These are phyloP conservation scores for Syngnathus acus DNA, from an alignment of 2,797 vertebrate genomes.

Conservation along the genomic window DNA sequence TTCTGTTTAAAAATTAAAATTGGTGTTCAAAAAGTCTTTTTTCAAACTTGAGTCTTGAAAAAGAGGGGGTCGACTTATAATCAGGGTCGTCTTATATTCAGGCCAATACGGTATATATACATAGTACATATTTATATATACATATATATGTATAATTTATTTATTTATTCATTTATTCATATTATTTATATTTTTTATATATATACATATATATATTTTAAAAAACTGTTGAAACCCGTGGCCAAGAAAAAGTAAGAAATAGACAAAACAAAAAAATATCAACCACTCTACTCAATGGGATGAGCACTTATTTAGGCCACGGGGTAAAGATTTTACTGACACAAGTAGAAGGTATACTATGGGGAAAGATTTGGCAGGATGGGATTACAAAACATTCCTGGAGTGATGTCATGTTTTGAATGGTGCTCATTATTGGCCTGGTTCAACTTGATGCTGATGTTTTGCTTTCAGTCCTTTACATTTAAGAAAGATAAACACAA, in stretches of 20 bases:
- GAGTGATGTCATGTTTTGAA: slow-evolving; percentile 32
- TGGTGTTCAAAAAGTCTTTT: no score
- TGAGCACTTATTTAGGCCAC: slow-evolving; percentile 25
- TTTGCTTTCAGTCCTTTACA: background rate
- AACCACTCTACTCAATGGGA: slow-evolving; percentile 35
- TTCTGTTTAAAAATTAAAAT: no score
- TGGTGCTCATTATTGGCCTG: slow-evolving; percentile 12
- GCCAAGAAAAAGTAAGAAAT: no score
- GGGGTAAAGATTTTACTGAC: slow-evolving; percentile 33
- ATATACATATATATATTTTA: no score
- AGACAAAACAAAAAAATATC: slow-evolving; percentile 44
- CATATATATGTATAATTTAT: no score
- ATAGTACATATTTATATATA: no score
- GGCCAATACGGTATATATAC: no score
- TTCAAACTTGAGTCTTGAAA: no score
- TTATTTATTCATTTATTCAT: no score
- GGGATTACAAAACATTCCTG: slow-evolving; percentile 35
- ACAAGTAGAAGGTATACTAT: slow-evolving; percentile 40
- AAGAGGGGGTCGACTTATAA: no score
- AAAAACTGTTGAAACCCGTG: background rate
- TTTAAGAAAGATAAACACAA: background rate
- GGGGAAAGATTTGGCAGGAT: slow-evolving; percentile 24
- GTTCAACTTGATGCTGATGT: slow-evolving; percentile 1
- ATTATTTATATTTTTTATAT: no score
- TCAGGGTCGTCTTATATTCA: no score